Conservation (phyloP, 2,797 vertebrate species). For the Pogoniulus pusillus region DNA sequence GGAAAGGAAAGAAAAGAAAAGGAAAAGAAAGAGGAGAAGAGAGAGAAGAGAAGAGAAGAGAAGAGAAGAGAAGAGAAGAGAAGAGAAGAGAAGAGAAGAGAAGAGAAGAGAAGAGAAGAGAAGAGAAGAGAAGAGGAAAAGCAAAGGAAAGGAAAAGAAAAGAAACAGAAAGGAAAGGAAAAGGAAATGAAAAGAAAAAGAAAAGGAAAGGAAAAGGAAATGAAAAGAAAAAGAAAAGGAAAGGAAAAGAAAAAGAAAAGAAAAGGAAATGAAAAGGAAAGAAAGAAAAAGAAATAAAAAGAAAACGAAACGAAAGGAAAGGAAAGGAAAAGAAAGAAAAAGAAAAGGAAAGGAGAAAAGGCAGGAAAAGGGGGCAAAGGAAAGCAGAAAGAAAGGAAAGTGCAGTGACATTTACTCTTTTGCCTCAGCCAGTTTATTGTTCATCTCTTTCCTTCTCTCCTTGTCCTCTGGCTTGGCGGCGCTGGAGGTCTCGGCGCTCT, state of each 20-base stretch:
- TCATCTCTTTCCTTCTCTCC: conserved; percentile 99
- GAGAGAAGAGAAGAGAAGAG: no score
- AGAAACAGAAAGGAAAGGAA: no score
- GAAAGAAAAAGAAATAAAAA: background rate
- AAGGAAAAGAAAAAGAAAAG: conserved; percentile 49
- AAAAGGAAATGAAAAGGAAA: conserved; percentile 57
- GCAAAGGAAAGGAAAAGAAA: no score
- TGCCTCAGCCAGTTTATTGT: conserved; percentile 99
- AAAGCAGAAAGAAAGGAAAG: conserved; percentile 72
- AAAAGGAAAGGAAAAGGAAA: background rate
- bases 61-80: no score
- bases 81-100: no score
- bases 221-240: conserved; percentile 35
- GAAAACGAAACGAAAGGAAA: conserved; percentile 38
- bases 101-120: no score
- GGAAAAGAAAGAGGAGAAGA: no score
- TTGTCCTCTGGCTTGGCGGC: conserved; percentile 83
- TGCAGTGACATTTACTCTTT: conserved; percentile 99
- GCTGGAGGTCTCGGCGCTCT: conserved; percentile 81
- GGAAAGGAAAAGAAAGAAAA: conserved; percentile 26
- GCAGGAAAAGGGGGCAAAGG: conserved; percentile 36
- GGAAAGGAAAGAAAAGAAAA: no score
- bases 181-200: no score
- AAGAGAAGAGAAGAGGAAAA: no score
- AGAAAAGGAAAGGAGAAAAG: conserved; percentile 53